These are phyloP conservation scores for Hephaestus fuliginosus DNA, from an alignment of 2,797 vertebrate genomes.

Conservation along the genomic window DNA sequence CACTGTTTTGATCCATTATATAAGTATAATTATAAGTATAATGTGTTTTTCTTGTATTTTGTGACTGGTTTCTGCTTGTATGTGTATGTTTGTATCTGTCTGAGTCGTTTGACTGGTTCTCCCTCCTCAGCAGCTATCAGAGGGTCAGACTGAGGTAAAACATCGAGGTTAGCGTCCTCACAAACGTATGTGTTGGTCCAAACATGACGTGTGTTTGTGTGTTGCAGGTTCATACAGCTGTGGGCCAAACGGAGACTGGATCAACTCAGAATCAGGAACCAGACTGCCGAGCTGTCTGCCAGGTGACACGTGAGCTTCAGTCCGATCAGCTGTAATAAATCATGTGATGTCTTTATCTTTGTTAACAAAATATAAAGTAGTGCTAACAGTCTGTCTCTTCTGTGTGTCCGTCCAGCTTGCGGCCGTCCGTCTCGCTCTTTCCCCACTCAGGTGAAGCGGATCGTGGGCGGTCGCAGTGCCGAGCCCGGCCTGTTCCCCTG, in stretches of 20 bases:
- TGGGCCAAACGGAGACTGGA: constrained; percentile 86
- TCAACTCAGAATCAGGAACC: constrained; percentile 82
- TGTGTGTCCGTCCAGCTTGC: constrained; percentile 84
- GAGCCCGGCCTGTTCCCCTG: constrained; percentile 94
- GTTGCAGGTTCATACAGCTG: constrained; percentile 88
- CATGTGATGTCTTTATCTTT: neutral
- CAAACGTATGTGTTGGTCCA: too few species aligned
- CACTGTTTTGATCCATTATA: too few species aligned
- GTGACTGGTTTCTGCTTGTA: too few species aligned
- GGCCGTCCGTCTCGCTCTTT: constrained; percentile 86
- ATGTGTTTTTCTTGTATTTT: too few species aligned
- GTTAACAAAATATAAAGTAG: neutral
- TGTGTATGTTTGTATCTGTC: too few species aligned
- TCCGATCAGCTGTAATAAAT: too few species aligned
- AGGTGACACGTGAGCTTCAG: constrained; percentile 74
- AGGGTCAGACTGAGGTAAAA: too few species aligned
- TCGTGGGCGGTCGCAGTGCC: constrained; percentile 91
- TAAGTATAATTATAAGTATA: too few species aligned
- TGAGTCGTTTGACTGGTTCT: too few species aligned
- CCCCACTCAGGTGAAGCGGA: constrained; percentile 90
- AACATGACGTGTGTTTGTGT: too few species aligned
- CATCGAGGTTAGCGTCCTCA: too few species aligned
- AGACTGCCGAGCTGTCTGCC: constrained; percentile 85
- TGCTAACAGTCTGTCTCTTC: neutral
- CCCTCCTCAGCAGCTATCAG: too few species aligned